Evolutionary conservation across 2,888 invertebrate genomes (phyloP), one percentile per base, ranked within the genome.

Genomic region (Drosophila rubida): DNA sequence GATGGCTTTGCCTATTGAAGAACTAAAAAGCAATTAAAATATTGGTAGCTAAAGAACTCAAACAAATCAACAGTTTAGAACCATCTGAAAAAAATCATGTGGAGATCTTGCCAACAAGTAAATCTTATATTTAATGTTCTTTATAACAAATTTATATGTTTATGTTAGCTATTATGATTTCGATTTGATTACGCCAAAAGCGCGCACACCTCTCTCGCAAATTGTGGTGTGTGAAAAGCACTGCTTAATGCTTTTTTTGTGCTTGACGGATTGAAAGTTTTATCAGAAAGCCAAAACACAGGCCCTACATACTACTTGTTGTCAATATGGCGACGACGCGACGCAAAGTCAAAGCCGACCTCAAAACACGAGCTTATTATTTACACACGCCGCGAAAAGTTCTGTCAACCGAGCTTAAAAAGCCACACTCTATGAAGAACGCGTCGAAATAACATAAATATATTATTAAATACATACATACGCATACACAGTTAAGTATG

Each of bases 221-320:
- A 13, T 19, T 57, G 45, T 54, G 32, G 44, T 32, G n/a, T 32
- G 32, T n/a, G 32, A 69, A 81, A 82, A 82, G 81, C 81, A 68
- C 80, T 63, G 14, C 44, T 82, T 74, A 69, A 86, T 77, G 81
- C 87, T 81, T 81, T 85, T 61, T 85, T 62, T 64, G 86, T 82
- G 80, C 83, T 80, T 74, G 58, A 46, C 59, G 64, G 61, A 80
- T 86, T 80, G 86, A 80, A 82, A 82, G 71, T 82, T 82, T 86
- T 77, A 82, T 72, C 74, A 69, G 60, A 81, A 72, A 75, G 77
- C 78, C 70, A 80, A 69, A 80, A 55, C 44, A 25, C n/a, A 32
- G 45, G 55, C 41, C 58, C 49, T 45, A 32, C 39, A 51, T 54
- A 37, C 35, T 37, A 37, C 35, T 37, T 37, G 35, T 37, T 35